A percentile compares a stretch with the other conserved stretches of the same genome.
Evolutionary conservation across 2,113 vertebrate species (phyloP).

Genomic region (Vidua macroura): DNA sequence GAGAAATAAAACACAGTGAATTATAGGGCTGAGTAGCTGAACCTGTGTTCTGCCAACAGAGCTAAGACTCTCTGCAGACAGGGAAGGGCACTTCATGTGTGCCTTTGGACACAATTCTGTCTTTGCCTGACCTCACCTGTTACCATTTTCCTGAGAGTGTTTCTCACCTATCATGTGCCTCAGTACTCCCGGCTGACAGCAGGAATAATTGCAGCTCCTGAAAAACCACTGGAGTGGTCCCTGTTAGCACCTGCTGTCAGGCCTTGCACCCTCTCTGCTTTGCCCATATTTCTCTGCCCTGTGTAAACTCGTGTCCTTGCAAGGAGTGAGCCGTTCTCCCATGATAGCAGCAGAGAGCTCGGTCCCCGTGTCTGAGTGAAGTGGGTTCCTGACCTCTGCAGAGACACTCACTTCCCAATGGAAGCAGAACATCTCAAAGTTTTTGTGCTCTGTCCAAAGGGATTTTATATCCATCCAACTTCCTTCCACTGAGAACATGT

Average conservation of each 20-base stretch:
- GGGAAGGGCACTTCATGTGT: not conserved
- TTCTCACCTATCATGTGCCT: not conserved
- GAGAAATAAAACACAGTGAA: not conserved
- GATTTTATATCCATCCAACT: not conserved
- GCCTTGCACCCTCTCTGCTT: accelerated
- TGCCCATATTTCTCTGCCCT: not conserved
- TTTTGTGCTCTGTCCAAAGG: not conserved
- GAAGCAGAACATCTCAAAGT: not conserved
- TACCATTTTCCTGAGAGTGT: not conserved
- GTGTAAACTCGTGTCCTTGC: not conserved
- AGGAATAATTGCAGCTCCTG: not conserved
- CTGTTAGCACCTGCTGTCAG: not conserved
- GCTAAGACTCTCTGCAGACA: not conserved
- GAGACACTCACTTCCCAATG: not conserved
- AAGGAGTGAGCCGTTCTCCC: not conserved
- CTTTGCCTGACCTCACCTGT: not conserved
- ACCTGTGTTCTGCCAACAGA: not conserved
- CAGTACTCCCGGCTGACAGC: not conserved
- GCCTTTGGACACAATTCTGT: not conserved
- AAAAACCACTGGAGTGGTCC: not conserved
- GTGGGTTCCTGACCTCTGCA: not conserved
- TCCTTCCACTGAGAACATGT: not conserved
- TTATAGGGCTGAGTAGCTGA: not conserved
- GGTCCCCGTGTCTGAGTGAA: accelerated
- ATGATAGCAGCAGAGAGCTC: not conserved